phyloP scores from a whole-genome alignment of 2,797 vertebrate genomes.

The Hippocampus kuda region DNA sequence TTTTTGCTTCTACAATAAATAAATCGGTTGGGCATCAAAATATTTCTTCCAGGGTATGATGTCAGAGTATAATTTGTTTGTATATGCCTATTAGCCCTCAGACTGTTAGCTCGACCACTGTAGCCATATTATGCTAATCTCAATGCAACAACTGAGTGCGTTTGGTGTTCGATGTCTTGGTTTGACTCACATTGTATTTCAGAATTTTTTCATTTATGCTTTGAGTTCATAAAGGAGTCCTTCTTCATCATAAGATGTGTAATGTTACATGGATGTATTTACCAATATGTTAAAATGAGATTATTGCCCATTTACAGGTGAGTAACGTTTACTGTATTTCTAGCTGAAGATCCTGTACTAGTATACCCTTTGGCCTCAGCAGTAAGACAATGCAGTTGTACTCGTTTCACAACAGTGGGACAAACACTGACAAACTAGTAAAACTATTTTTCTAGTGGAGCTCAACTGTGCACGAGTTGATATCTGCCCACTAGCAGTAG shows the following conservation, averaged over 20 bases:
- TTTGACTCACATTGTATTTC: not conserved
- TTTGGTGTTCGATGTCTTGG: constrained; percentile 7
- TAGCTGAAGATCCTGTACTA: too few species aligned
- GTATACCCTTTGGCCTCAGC: too few species aligned
- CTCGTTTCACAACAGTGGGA: too few species aligned
- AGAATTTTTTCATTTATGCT: not conserved
- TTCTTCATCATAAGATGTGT: not conserved
- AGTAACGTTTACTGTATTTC: too few species aligned
- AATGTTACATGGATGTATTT: not conserved
- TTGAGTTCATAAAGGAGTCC: not conserved
- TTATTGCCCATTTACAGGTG: not conserved
- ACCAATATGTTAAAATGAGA: not conserved
- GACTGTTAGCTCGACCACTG: constrained; percentile 43
- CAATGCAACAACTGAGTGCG: constrained; percentile 28
- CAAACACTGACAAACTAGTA: too few species aligned
- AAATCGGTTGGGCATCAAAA: not conserved
- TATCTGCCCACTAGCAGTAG: too few species aligned
- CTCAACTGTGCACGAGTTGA: too few species aligned
- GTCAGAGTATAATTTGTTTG: constrained; percentile 7
- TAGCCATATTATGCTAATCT: constrained; percentile 38
- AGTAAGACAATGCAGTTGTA: too few species aligned
- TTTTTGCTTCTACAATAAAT: not conserved
- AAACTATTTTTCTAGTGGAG: too few species aligned
- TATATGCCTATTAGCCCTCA: constrained; percentile 40
- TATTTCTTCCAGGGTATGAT: not conserved